Percentiles rank a stretch among this genome's conserved stretches.
Conservation (phyloP, 2,113 vertebrate genomes). For the Clinocottus analis region DNA sequence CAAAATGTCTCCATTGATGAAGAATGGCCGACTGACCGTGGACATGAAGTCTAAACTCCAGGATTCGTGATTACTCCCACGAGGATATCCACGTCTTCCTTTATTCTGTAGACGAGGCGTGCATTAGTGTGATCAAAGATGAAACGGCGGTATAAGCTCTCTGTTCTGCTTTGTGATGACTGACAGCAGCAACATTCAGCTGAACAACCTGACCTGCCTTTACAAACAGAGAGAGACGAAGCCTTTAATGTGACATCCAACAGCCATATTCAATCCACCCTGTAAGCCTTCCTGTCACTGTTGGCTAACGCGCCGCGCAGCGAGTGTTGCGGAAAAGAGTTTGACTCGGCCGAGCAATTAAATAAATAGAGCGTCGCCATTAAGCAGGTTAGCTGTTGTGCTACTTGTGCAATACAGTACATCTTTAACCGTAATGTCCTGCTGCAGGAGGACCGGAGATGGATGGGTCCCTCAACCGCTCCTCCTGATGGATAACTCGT, state of each 20-base stretch:
- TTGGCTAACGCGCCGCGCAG: slow-evolving; percentile 21
- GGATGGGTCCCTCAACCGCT: slow-evolving; percentile 44
- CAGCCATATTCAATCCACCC: slow-evolving; percentile 13
- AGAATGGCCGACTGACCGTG: neutral
- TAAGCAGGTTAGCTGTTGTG: slow-evolving; percentile 41
- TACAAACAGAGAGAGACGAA: slow-evolving; percentile 11
- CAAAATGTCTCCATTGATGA: neutral
- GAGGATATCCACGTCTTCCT: slow-evolving; percentile 19
- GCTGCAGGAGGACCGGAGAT: slow-evolving; percentile 39
- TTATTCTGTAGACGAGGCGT: slow-evolving; percentile 25
- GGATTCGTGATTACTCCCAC: neutral
- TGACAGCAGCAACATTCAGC: slow-evolving; percentile 14
- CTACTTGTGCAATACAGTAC: slow-evolving; percentile 53
- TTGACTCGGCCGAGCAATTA: slow-evolving; percentile 15
- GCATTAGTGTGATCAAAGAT: slow-evolving; percentile 34
- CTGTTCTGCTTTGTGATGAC: slow-evolving; percentile 17
- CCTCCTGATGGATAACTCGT: slow-evolving; percentile 58
- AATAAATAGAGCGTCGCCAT: slow-evolving; percentile 5
- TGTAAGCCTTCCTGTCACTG: slow-evolving; percentile 15
- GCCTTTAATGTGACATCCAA: slow-evolving; percentile 29
- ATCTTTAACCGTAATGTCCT: slow-evolving; percentile 21
- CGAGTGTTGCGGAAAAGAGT: slow-evolving; percentile 8
- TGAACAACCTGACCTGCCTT: slow-evolving; percentile 26
- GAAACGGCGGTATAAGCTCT: slow-evolving; percentile 18
- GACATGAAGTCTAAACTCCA: neutral